Evolutionary conservation across 2,113 vertebrate genomes (phyloP), one percentile per base, ranked within the genome.

Genomic region (Rousettus leschenaultii): DNA sequence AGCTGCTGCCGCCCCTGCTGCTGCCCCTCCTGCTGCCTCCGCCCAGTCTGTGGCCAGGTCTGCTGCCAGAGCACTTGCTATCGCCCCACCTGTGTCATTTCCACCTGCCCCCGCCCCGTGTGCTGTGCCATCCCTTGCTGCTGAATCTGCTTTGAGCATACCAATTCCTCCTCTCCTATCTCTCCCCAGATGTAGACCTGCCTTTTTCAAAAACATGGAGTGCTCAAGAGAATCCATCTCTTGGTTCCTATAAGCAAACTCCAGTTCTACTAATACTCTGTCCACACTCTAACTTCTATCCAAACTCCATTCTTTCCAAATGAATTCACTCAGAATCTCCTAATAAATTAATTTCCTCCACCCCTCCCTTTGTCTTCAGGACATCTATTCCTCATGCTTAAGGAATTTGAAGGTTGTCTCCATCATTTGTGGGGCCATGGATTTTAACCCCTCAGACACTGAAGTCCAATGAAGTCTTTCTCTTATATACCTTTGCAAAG

Each of bases 51-150:
- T 75, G 91, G 86, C 75, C 51, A 0, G 24, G 38, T 90, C 24
- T 95, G 24, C 86, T 96, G 95, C 59, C 73, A 84, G 5, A 93
- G 16, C 83, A 96, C 74, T 0, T 97, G 96, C 87, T 97, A 91
- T 5, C 7, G 1, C 4, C 92, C 94, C 33, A 73, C 71, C 88
- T 91, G 79, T 16, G 28, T 63, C 77, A 86, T 94, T 84, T 82
- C 82, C 45, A 95, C 95, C 78, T 97, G 97, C 18, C 87, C 92
- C 48, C 57, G 40, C 40, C 97, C 87, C 30, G 35, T 85, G 89
- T 97, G 95, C 78, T 1, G 65, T 0, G 40, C 91, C 14, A 21
- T n/a, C 24, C 65, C 91, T 19, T 89, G 80, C 63, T 97, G 95
- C 70, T 96, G 43, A 83, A 51, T 33, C 77, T 77, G n/a, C 90